Base-by-base conservation (phyloP, 2,113 vertebrate genomes). In the Dipodomys ordii region DNA sequence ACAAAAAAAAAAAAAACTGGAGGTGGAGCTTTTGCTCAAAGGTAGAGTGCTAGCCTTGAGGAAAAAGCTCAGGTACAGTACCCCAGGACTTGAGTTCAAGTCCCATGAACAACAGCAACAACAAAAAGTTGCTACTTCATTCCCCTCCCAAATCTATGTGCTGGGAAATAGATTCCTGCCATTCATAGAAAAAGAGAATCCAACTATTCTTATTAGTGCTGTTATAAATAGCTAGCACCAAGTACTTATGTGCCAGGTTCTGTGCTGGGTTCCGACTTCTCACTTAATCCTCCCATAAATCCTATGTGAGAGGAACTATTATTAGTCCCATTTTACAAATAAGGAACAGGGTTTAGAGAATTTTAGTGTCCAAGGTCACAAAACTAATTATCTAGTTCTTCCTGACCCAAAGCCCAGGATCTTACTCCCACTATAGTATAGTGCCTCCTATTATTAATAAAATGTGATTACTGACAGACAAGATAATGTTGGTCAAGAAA, bases 271-370 rank as follows among this genome's bases (percentile, higher is more conserved):
- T 84, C 27, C 16, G 49, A 73, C 87, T 76, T 93, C 94, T 94
- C 83, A 81, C 68, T 74, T 92, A 90, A 89, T 93, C 91, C 65
- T 96, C 76, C 71, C 89, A 85, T 90, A 89, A 90, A 84, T 69
- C 28, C 73, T 64, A n/a, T 53, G 64, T 78, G 77, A 88, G 30
- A 89, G 39, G 23, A 91, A 92, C 94, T 87, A 88, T 79, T 85
- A 94, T 88, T 86, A 91, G 91, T 83, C 57, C 73, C 81, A 92
- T 87, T 89, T 94, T 89, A 96, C 72, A 95, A 92, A 95, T 57
- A 96, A 88, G 72, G 76, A 94, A 73, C 62, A 87, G 92, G 72
- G 91, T 79, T 95, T 69, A 86, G 87, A 95, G 93, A 95, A 96
- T 74, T 87, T 89, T 78, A 74, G 90, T 87, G 78, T 12, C 76